Conservation (phyloP, 2,113 vertebrate species). For the Dunckerocampus dactyliophorus region DNA sequence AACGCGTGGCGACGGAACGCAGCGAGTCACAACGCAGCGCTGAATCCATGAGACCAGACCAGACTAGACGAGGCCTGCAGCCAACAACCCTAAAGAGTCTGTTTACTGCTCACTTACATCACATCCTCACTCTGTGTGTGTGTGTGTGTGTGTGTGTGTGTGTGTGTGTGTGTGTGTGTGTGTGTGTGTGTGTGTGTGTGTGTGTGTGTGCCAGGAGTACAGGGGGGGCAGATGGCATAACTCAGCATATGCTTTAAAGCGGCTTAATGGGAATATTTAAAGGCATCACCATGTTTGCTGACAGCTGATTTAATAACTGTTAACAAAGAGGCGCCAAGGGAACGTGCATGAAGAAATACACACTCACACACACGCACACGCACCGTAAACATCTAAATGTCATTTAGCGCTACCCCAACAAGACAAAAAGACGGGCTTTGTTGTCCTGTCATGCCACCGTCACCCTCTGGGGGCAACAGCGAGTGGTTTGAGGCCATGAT, state of each 20-base stretch:
- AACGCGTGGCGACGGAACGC: conserved; percentile 47
- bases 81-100: conserved; percentile 46
- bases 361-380: not conserved
- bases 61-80: conserved; percentile 35
- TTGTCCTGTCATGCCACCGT: too few relatives aligned
- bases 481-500: too few relatives aligned
- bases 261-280: conserved; percentile 58
- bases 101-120: conserved; percentile 64
- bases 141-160: not conserved
- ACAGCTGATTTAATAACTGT: conserved; percentile 64
- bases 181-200: not conserved
- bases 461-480: too few relatives aligned
- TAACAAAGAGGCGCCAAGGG: conserved; percentile 47
- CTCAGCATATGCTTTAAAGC: conserved; percentile 58
- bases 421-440: too few relatives aligned
- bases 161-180: conserved; percentile 14
- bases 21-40: conserved; percentile 25
- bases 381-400: not conserved
- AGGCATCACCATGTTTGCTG: conserved; percentile 38
- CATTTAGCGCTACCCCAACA: too few relatives aligned
- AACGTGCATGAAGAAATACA: not conserved
- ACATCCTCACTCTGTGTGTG: conserved; percentile 29
- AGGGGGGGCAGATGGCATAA: conserved; percentile 27
- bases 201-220: conserved; percentile 5
- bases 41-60: not conserved